phyloP scores from a whole-genome alignment of 1,140 invertebrate species.

The Drosophila yakuba region DNA sequence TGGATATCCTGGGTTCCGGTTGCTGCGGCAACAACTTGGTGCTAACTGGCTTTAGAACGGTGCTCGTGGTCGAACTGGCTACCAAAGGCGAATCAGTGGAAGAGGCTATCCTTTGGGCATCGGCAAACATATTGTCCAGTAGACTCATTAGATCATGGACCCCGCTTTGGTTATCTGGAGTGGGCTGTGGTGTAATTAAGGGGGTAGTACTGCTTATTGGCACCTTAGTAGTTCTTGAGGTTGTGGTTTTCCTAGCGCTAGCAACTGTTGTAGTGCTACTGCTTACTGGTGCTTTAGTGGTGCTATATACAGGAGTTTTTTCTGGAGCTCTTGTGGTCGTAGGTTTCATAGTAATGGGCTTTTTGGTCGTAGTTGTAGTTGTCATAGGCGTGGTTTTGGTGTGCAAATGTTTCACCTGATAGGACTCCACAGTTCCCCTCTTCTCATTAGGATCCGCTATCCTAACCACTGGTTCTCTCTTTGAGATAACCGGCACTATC shows the following conservation, averaged over 20 bases:
- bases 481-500: slow-evolving; percentile 80
- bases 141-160: slow-evolving; percentile 75
- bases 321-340: neutral
- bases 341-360: slow-evolving; percentile 7
- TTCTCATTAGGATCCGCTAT: slow-evolving; percentile 75
- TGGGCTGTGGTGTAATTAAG: neutral
- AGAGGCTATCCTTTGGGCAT: slow-evolving; percentile 60
- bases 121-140: slow-evolving; percentile 78
- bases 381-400: slow-evolving; percentile 68
- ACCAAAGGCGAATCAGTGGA: slow-evolving; percentile 12
- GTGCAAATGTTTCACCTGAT: slow-evolving; percentile 82
- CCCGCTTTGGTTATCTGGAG: slow-evolving; percentile 34
- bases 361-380: slow-evolving; percentile 39
- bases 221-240: slow-evolving; percentile 10
- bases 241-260: slow-evolving; percentile 10
- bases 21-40: slow-evolving; percentile 56
- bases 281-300: slow-evolving; percentile 7
- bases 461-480: slow-evolving; percentile 75
- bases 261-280: slow-evolving; percentile 3
- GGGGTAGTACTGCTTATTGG: slow-evolving; percentile 4
- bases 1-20: slow-evolving; percentile 73
- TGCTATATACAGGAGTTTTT: slow-evolving; percentile 8
- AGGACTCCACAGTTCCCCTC: slow-evolving; percentile 72
- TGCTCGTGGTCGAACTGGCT: slow-evolving; percentile 38
- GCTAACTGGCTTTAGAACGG: slow-evolving; percentile 59